phyloP scores from a whole-genome alignment of 1,140 invertebrate genomes.

The Drosophila malerkotliana region DNA sequence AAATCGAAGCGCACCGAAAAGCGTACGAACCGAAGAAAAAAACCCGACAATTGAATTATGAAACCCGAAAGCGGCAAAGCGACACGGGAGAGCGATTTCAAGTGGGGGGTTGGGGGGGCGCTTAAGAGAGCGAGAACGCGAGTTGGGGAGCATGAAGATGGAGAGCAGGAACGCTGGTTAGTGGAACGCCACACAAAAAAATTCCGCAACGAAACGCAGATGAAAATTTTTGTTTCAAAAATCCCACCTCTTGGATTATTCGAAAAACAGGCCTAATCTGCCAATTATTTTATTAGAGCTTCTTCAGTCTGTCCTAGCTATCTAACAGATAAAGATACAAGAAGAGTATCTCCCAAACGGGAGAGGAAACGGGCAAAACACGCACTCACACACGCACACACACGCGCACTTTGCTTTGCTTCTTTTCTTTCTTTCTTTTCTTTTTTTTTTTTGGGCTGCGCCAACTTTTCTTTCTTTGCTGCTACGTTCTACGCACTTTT shows the following conservation, averaged over 20 bases:
- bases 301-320: not conserved
- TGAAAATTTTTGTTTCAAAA: slow-evolving; percentile 34
- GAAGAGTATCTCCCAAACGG: slow-evolving; percentile 8
- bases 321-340: slow-evolving; percentile 24
- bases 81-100: slow-evolving; percentile 33
- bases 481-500: slow-evolving; percentile 37
- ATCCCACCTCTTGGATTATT: slow-evolving; percentile 16
- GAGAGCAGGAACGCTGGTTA: slow-evolving; percentile 48
- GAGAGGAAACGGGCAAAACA: slow-evolving; percentile 40
- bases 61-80: slow-evolving; percentile 67
- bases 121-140: slow-evolving; percentile 13
- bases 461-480: slow-evolving; percentile 59
- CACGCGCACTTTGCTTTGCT: slow-evolving; percentile 67
- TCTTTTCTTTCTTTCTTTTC: slow-evolving; percentile 38
- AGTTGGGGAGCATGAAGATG: slow-evolving; percentile 20
- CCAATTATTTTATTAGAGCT: slow-evolving; percentile 13
- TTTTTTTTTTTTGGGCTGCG: slow-evolving; percentile 60
- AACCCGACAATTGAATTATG: slow-evolving; percentile 73
- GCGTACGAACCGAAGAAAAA: slow-evolving; percentile 36
- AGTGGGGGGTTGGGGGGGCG: not conserved
- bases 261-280: slow-evolving; percentile 22
- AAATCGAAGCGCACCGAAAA: slow-evolving; percentile 33
- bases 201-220: slow-evolving; percentile 67
- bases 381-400: slow-evolving; percentile 53
- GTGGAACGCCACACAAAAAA: slow-evolving; percentile 72